Evolutionary conservation across 2,113 vertebrate genomes (phyloP).

Genomic region (Passer domesticus): DNA sequence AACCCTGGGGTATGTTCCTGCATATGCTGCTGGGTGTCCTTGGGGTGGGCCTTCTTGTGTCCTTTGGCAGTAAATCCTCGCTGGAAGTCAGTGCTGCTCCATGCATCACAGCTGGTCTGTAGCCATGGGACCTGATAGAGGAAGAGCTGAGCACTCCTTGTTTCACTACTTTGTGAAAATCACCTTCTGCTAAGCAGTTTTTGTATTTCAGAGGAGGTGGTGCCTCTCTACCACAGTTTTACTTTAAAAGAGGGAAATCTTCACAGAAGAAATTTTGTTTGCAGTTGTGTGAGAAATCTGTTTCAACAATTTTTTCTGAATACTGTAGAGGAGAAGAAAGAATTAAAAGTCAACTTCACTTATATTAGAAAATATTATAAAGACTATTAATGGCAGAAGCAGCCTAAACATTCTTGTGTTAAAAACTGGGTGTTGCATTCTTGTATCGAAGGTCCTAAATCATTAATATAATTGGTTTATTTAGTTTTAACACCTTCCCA

Average conservation of each 20-base stretch:
- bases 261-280: neutral
- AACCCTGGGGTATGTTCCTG: neutral
- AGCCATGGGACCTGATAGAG: fast-evolving
- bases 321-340: fast-evolving
- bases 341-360: neutral
- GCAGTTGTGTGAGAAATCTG: neutral
- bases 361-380: neutral
- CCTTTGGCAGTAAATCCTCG: neutral
- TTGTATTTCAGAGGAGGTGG: neutral
- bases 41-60: neutral
- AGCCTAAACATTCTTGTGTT: neutral
- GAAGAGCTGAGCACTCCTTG: neutral
- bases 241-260: neutral
- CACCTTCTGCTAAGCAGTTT: neutral
- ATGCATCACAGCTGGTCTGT: neutral
- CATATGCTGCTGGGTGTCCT: neutral
- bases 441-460: neutral
- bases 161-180: neutral
- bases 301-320: neutral
- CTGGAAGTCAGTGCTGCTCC: neutral
- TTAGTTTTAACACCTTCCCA: neutral
- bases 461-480: neutral
- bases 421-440: neutral
- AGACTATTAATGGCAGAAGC: neutral
- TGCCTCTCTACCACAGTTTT: neutral